Base-by-base conservation (phyloP, 2,797 vertebrate genomes). In the Neosilurus mollespiculum region DNA sequence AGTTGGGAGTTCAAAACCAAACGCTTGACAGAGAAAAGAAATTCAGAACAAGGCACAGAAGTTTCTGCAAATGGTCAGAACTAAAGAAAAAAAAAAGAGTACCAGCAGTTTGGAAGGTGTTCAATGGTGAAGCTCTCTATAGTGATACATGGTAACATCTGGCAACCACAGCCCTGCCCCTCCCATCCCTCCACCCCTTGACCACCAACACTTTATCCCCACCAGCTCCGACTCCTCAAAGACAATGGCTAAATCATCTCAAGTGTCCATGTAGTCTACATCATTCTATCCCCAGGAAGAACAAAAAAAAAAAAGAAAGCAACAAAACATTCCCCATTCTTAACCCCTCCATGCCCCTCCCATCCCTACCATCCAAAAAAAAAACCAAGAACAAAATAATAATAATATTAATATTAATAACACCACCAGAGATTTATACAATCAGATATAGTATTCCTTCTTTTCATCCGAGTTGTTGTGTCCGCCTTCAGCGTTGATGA, bases 391-490 rank as follows among this genome's bases (percentile, higher is more conserved):
- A 82, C 0, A 61, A 81, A 75, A 75, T 34, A 65, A 78, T 78
- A 62, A 69, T 81, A 85, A 75, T 61, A 77, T 72, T 54, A 76
- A 81, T 77, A 81, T 59, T 67, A 54, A 81, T 70, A 82, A 82
- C 61, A 83, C 69, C 76, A 86, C 53, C 93, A 87, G 90, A 91
- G 87, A 89, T 90, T 88, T 37, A 83, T 56, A 91, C 93, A 89
- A 93, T 96, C 96, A 99, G 95, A 99, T 99, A 96, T 98, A 99
- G 94, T 99, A 99, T 93, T 99, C 98, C 88, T 99, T 99, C 96
- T 99, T 99, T 91, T 99, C 98, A 84, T 99, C 98, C 0, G 97
- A 98, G 94, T 97, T 99, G 96, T 96, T 98, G 93, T 99, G 97
- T 89, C 98, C 98, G 18, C 98, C 98, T 90, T 99, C 98, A 78